These are phyloP conservation scores for Pristionchus mayeri DNA, from an alignment of 2,888 invertebrate species.

Conservation along the genomic window DNA sequence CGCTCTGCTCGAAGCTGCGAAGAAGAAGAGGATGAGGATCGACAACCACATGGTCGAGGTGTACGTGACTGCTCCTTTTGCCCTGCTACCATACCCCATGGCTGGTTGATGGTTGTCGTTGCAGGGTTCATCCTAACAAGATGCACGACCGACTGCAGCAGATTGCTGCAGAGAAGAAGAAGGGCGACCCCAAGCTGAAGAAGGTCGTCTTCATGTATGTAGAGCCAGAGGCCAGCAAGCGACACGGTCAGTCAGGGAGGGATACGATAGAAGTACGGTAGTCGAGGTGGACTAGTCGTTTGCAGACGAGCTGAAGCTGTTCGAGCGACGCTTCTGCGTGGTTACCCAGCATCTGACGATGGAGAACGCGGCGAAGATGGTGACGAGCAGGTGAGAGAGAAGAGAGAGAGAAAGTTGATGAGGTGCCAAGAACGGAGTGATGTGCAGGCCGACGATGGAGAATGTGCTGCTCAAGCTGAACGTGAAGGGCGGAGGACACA, in stretches of 20 bases:
- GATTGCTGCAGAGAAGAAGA: background rate
- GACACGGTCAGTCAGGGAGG: background rate
- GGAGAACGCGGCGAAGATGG: constrained; percentile 23
- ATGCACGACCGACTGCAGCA: background rate
- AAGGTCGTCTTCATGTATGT: constrained; percentile 31
- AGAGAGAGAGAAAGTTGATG: background rate
- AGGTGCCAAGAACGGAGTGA: background rate
- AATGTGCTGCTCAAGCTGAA: constrained; percentile 46
- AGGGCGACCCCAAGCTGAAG: background rate
- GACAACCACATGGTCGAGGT: background rate
- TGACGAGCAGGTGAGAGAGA: background rate
- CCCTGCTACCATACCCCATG: too few species aligned
- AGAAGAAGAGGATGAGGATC: background rate
- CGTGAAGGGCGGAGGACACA: constrained; percentile 45
- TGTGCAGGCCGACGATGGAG: constrained; percentile 35
- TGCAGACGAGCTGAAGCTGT: constrained; percentile 44
- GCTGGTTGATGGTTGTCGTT: too few species aligned
- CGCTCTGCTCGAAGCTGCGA: background rate
- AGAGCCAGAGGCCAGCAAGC: constrained; percentile 26
- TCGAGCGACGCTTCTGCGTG: constrained; percentile 32
- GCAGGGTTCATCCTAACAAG: background rate
- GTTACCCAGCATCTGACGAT: constrained; percentile 36
- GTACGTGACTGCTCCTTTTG: background rate
- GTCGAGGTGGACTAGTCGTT: background rate
- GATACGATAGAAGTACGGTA: background rate